A percentile compares a stretch with the other conserved stretches of the same genome.
These are phyloP conservation scores for Mola mola DNA, from an alignment of 2,113 vertebrate genomes.

Conservation along the genomic window DNA sequence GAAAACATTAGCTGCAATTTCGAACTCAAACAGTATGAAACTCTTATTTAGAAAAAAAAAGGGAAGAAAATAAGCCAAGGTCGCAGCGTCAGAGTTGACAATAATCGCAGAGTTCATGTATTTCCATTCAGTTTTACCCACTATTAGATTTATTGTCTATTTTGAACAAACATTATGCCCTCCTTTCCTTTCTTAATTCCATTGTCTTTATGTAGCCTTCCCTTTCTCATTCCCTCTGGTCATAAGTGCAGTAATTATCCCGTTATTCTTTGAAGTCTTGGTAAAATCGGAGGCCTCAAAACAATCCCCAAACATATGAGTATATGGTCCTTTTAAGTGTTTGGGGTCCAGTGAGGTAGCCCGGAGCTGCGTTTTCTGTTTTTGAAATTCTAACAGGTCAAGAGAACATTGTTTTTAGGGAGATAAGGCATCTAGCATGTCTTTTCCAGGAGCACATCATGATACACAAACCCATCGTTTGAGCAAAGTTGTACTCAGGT, in stretches of 20 bases:
- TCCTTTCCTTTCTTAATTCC: conserved; percentile 20
- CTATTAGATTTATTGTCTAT: conserved; percentile 75
- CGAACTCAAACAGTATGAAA: conserved; percentile 38
- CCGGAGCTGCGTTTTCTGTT: conserved; percentile 48
- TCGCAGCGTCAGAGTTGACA: conserved; percentile 54
- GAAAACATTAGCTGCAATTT: conserved; percentile 21
- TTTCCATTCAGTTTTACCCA: conserved; percentile 72
- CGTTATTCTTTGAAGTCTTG: conserved; percentile 75
- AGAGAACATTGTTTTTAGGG: conserved; percentile 53
- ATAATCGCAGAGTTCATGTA: conserved; percentile 63
- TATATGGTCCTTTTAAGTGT: conserved; percentile 59
- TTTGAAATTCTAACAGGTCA: conserved; percentile 64
- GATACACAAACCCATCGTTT: conserved; percentile 36
- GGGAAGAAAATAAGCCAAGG: conserved; percentile 31
- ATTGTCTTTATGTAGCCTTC: conserved; percentile 27
- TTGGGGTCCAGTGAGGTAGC: conserved; percentile 56
- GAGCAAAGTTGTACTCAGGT: conserved; percentile 42
- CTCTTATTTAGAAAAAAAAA: conserved; percentile 42
- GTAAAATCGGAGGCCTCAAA: conserved; percentile 57
- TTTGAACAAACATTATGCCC: conserved; percentile 66
- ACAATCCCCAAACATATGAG: conserved; percentile 60
- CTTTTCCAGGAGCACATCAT: conserved; percentile 33
- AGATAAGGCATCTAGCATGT: conserved; percentile 3
- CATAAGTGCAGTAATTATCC: conserved; percentile 75
- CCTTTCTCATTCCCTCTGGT: conserved; percentile 61